phyloP scores from a whole-genome alignment of 1,140 invertebrate genomes.

The Ostrea denselamellosa region DNA sequence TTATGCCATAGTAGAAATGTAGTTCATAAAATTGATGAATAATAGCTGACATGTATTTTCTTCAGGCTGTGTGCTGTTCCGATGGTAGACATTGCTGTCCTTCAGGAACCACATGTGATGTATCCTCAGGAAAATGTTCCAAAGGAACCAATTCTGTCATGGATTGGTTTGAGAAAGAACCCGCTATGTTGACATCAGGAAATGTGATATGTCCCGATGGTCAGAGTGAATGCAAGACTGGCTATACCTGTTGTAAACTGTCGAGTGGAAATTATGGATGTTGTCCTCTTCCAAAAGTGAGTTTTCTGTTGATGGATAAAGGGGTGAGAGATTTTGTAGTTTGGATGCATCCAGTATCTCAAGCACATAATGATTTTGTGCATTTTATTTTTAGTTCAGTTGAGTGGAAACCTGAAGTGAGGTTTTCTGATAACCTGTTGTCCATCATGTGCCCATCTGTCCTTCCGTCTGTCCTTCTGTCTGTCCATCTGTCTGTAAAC shows the following conservation, averaged over 20 bases:
- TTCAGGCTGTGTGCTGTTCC: conserved; percentile 71
- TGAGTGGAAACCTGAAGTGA: no score
- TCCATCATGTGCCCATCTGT: no score
- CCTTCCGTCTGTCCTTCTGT: no score
- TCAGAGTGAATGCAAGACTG: conserved; percentile 49
- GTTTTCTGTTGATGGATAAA: neutral
- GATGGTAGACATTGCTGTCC: conserved; percentile 75
- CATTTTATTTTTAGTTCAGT: no score
- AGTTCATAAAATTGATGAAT: no score
- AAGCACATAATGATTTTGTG: no score
- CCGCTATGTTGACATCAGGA: neutral
- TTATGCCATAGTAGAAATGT: no score
- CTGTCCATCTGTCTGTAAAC: no score
- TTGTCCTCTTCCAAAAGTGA: conserved; percentile 64
- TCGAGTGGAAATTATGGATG: conserved; percentile 55
- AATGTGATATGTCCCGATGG: conserved; percentile 60
- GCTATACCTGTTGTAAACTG: conserved; percentile 61
- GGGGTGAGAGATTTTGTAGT: no score
- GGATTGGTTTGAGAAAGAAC: conserved; percentile 58
- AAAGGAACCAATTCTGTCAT: conserved; percentile 47
- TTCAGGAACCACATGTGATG: conserved; percentile 69
- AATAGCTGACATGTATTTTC: conserved; percentile 26
- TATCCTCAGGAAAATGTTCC: conserved; percentile 58
- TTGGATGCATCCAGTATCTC: no score
- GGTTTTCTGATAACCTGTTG: no score